Evolutionary conservation across 2,797 vertebrate species (phyloP).

Genomic region (Hipposideros larvatus): DNA sequence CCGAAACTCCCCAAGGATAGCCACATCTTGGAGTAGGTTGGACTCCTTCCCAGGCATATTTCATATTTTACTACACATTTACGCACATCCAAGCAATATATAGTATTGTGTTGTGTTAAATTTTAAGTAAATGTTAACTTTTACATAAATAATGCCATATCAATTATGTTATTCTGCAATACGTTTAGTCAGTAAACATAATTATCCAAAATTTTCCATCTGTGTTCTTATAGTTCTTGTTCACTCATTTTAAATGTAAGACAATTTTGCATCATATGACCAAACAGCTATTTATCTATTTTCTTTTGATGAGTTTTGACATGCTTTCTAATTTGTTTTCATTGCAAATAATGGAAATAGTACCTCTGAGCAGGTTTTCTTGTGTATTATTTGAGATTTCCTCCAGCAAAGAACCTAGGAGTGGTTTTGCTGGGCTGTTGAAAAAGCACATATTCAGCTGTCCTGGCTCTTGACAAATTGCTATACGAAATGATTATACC

Average conservation of each 20-base stretch:
- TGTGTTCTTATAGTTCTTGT: background rate
- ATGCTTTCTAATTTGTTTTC: slow-evolving; percentile 3
- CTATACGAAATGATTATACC: background rate
- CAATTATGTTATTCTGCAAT: background rate
- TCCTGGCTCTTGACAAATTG: background rate
- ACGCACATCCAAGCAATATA: background rate
- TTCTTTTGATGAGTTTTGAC: background rate
- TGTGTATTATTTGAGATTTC: background rate
- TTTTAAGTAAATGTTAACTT: background rate
- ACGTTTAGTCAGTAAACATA: background rate
- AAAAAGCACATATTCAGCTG: background rate
- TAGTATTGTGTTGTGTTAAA: background rate
- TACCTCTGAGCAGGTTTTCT: background rate
- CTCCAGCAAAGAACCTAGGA: background rate
- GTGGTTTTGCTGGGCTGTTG: background rate
- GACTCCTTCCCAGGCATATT: background rate
- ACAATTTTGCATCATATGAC: background rate
- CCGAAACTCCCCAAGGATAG: background rate
- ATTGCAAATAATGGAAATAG: background rate
- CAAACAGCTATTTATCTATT: background rate
- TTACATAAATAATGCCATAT: background rate
- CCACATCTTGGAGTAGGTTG: background rate
- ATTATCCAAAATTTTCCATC: background rate
- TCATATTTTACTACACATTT: background rate
- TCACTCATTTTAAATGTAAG: background rate